Evolutionary conservation across 64 coral and sea anemone species (phyloP).

Genomic region (Montipora sp.): DNA sequence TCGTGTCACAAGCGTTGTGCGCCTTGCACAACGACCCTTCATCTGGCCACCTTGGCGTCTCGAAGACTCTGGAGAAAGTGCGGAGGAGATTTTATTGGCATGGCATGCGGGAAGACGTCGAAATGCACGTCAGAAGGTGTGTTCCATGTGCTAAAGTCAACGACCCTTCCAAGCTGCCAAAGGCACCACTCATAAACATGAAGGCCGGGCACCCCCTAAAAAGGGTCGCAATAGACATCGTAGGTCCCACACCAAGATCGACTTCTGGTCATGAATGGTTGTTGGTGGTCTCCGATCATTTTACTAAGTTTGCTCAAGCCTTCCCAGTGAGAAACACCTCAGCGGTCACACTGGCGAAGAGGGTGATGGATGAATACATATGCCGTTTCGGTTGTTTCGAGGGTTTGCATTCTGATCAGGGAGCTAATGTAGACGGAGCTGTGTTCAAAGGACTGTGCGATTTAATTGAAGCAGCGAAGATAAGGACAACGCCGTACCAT

Average conservation of each 20-base stretch:
- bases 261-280: constrained; percentile 38
- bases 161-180: constrained; percentile 18
- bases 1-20: constrained; percentile 2
- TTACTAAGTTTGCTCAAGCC: constrained; percentile 33
- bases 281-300: constrained; percentile 60
- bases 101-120: constrained; percentile 4
- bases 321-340: too few species aligned
- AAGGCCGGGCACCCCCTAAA: constrained; percentile 51
- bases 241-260: constrained; percentile 9
- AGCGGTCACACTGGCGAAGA: not conserved
- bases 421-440: not conserved
- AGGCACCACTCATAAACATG: constrained; percentile 39
- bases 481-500: not conserved
- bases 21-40: not conserved
- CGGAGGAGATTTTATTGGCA: constrained; percentile 62
- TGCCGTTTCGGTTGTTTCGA: constrained; percentile 22
- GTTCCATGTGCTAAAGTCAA: not conserved
- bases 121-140: constrained; percentile 30
- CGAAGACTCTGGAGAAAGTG: too few species aligned
- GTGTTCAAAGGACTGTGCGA: constrained; percentile 5
- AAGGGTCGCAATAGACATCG: constrained; percentile 41
- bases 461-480: constrained; percentile 29
- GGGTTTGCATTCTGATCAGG: not conserved
- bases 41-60: too few species aligned
- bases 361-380: constrained; percentile 34